These are phyloP conservation scores for Brachionus manjavacas DNA, from an alignment of 1,140 invertebrate species.

Conservation along the genomic window DNA sequence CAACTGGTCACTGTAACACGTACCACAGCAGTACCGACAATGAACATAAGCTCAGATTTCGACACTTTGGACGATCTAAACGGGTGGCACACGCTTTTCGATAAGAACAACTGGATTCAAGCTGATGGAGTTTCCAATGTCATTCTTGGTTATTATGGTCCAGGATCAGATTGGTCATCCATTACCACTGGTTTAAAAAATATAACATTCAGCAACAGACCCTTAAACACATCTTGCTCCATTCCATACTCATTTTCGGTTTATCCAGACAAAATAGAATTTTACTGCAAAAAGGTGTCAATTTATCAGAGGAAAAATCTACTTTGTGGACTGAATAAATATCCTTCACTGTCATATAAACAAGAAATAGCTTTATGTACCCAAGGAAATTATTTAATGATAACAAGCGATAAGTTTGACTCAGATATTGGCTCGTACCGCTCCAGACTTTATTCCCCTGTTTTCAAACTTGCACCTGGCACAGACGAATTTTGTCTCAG, in stretches of 20 bases:
- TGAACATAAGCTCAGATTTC: slow-evolving; percentile 12
- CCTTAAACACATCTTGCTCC: background rate
- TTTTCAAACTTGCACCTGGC: background rate
- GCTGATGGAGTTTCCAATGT: background rate
- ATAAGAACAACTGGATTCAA: slow-evolving; percentile 2
- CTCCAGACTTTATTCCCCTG: slow-evolving; percentile 14
- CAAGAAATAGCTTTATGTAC: background rate
- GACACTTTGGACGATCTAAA: background rate
- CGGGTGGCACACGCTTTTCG: slow-evolving; percentile 7
- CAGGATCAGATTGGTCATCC: slow-evolving; percentile 23
- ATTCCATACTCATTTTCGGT: background rate
- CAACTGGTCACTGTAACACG: background rate
- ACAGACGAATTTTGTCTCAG: background rate
- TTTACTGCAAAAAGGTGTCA: background rate
- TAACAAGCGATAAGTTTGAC: slow-evolving; percentile 11
- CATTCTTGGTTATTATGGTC: background rate
- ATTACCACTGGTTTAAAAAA: background rate
- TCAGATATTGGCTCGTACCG: background rate
- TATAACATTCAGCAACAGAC: background rate
- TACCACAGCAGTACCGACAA: background rate
- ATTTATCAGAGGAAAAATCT: background rate
- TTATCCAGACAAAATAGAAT: background rate
- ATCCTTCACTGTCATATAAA: background rate
- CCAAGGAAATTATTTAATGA: background rate
- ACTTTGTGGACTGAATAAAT: background rate